Evolutionary conservation across 2,797 vertebrate genomes (phyloP), one percentile per base, ranked within the genome.

Genomic region (Enteromius unitaeniatus): DNA sequence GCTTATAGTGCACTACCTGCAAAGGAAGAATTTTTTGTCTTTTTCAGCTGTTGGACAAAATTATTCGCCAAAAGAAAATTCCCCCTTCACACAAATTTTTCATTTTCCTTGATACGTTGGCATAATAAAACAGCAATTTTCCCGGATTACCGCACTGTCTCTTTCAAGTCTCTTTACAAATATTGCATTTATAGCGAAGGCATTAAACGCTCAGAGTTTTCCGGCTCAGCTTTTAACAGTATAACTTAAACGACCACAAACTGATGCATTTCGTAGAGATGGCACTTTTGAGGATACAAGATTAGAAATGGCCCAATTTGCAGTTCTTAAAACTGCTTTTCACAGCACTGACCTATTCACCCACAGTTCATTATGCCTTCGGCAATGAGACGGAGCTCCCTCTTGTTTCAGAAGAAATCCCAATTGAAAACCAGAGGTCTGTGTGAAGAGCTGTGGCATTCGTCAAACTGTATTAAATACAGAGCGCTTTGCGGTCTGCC

Each of bases 281-380:
- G 47, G 51, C 34, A 21, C 34, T 85, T 70, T 5, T 65, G 81
- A 78, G 76, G 86, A 82, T 78, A 40, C 74, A 64, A 21, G 67
- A 79, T 81, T 65, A 69, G 85, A 91, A 90, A 84, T 17, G 51
- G 47, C 69, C 26, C 28, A 84, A 74, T 82, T 88, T 88, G 87
- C 78, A 23, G 75, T 87, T 89, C 75, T 84, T 77, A 83, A 69
- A 79, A 74, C 78, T 72, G 69, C 55, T 86, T 89, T 90, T 86
- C 88, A 79, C 58, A 82, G 21, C 74, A 87, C 68, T 23, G 28
- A 5, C 13, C 68, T 55, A 87, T 88, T 86, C 75, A 81, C 72
- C 79, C 68, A 85, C 42, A 31, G 70, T 62, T 90, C 42, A 88
- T 90, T 86, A 87, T 62, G 37, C 14, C 37, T 78, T 47, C 3